These are phyloP conservation scores for Salticus scenicus DNA, from an alignment of 2,888 invertebrate genomes.

Conservation along the genomic window DNA sequence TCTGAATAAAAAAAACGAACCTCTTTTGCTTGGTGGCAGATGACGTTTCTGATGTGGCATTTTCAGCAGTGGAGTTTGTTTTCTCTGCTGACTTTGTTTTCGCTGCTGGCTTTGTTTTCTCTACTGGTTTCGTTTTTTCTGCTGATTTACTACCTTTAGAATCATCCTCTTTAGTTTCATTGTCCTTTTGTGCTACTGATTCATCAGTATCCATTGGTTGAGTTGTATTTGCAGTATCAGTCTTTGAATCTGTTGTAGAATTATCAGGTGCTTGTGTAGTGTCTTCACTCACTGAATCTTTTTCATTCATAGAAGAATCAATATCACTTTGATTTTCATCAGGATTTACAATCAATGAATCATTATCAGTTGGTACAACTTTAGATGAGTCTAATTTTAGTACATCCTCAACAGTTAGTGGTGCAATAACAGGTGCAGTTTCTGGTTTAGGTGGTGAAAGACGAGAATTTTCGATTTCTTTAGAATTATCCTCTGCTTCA, in stretches of 20 bases:
- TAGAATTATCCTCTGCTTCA: conserved; percentile 27
- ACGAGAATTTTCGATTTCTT: background rate
- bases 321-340: conserved; percentile 76
- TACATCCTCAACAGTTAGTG: conserved; percentile 74
- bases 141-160: background rate
- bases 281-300: conserved; percentile 50
- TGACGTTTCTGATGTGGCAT: conserved; percentile 17
- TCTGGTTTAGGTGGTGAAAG: conserved; percentile 72
- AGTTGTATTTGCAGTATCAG: background rate
- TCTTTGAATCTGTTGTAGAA: background rate
- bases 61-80: conserved; percentile 17
- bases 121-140: background rate
- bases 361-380: conserved; percentile 73
- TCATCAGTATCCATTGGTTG: background rate
- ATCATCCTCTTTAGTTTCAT: background rate
- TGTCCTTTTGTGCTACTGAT: background rate
- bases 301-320: conserved; percentile 73
- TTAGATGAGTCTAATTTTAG: conserved; percentile 72
- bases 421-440: conserved; percentile 71
- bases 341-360: conserved; percentile 76
- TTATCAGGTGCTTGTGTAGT: background rate
- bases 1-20: conserved; percentile 72
- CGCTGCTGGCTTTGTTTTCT: background rate
- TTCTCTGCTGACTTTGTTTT: background rate
- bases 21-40: conserved; percentile 70